These are phyloP conservation scores for Prosopocoilus inquinatus DNA, from an alignment of 2,888 invertebrate genomes.

Conservation along the genomic window DNA sequence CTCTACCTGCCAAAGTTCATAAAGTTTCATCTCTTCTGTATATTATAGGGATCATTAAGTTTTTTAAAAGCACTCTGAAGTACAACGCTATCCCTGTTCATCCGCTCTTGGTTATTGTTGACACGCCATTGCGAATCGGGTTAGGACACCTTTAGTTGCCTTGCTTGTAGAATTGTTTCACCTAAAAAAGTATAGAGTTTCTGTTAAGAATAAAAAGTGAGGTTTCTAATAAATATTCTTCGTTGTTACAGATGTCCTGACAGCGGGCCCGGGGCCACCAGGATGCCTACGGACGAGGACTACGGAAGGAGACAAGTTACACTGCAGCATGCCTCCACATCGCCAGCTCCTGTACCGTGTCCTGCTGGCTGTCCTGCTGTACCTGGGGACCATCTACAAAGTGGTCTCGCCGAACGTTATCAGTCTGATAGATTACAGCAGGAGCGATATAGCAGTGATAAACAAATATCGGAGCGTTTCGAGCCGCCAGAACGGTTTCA, in stretches of 20 bases:
- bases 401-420: slow-evolving; percentile 30
- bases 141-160: too few species aligned
- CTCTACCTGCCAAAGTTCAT: too few species aligned
- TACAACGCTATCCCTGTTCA: too few species aligned
- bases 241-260: slow-evolving; percentile 61
- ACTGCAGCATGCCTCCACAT: slow-evolving; percentile 36
- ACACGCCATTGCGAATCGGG: too few species aligned
- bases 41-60: too few species aligned
- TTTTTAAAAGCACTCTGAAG: too few species aligned
- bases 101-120: too few species aligned
- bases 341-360: slow-evolving; percentile 34
- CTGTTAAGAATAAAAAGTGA: too few species aligned
- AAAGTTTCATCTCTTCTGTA: too few species aligned
- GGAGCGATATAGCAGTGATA: slow-evolving; percentile 22
- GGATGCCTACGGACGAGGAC: slow-evolving; percentile 57
- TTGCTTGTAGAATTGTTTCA: too few species aligned
- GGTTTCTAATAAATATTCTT: background rate
- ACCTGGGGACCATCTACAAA: slow-evolving; percentile 33
- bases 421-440: slow-evolving; percentile 21
- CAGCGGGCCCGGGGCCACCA: slow-evolving; percentile 64
- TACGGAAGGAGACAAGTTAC: slow-evolving; percentile 47
- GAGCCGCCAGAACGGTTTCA: slow-evolving; percentile 31
- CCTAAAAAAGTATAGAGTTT: too few species aligned
- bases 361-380: slow-evolving; percentile 38
- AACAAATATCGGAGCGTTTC: slow-evolving; percentile 24